Base-by-base conservation (phyloP, 1,140 invertebrate species). In the Temnothorax longispinosus region DNA sequence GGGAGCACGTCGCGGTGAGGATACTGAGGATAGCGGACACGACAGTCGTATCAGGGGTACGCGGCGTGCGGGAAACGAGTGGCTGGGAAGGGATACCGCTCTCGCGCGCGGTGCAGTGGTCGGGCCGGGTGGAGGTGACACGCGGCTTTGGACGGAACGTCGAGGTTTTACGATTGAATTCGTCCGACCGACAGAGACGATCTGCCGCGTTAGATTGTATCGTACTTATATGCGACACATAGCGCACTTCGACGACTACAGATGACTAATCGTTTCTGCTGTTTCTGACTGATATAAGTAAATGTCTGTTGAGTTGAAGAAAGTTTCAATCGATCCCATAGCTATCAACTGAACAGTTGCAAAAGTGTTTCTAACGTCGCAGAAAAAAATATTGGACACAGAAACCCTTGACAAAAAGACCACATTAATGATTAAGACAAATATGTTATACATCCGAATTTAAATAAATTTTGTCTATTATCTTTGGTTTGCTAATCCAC, bases 101-200 rank as follows among this genome's bases (percentile, higher is more conserved):
- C 27, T 74, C 77, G 54, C 69, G 88, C 52, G 41, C 41, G 47
- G 58, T 85, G 62, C 88, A 89, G 81, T 62, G 85, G 80, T 85
- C 75, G 67, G 67, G 44, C 52, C 54, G 65, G n/a, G 52, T 78
- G 90, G 64, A 54, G 78, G 62, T 85, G 64, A 75, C 50, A 62
- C 75, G 58, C 74, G 41, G 52, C 41, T 90, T 85, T 77, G 62
- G 62, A 82, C 65, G 80, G 44, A 82, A 87, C 85, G 54, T 67
- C 18, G 74, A 89, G 67, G 41, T 90, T 89, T 90, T 90, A 89
- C 86, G 88, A 90, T 89, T 87, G 88, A 85, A 90, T 85, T 56
- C 67, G 38, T 87, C 41, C 41, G 75, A 75, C 27, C 52, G 74
- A 85, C 81, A 41, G 72, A 76, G 35, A 58, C 81, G 81, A 86